Evolutionary conservation across 2,797 vertebrate species (phyloP).

Genomic region (Protonibea diacanthus): DNA sequence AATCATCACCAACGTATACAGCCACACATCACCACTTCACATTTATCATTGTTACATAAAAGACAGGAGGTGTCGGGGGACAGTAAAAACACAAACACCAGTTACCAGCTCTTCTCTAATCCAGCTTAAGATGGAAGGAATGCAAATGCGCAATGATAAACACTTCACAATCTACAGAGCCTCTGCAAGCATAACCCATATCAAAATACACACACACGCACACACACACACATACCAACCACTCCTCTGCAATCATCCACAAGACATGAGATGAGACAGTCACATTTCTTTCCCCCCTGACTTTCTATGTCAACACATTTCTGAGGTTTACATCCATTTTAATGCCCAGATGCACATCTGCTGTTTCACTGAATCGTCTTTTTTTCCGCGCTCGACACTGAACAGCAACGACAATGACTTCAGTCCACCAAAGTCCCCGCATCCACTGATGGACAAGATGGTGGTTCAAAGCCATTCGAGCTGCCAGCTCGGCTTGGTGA

Average conservation of each 20-base stretch:
- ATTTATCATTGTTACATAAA: conserved; percentile 61
- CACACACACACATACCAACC: conserved; percentile 8
- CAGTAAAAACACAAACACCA: conserved; percentile 41
- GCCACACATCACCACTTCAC: conserved; percentile 40
- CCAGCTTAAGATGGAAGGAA: conserved; percentile 49
- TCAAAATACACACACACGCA: conserved; percentile 10
- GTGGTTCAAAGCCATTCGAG: background rate
- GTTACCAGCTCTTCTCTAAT: conserved; percentile 57
- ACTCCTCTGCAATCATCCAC: background rate
- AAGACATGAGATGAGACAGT: background rate
- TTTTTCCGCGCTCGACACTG: no score
- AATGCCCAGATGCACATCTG: background rate
- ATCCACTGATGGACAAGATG: background rate
- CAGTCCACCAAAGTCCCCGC: background rate
- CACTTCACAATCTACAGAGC: background rate
- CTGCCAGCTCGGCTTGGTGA: background rate
- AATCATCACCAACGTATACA: conserved; percentile 34
- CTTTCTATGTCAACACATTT: background rate
- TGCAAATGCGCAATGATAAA: conserved; percentile 49
- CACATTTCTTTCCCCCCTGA: background rate
- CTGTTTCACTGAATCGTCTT: background rate
- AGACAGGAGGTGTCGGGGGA: conserved; percentile 35
- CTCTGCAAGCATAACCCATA: conserved; percentile 3
- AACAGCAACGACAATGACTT: background rate
- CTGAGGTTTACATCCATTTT: background rate